phyloP scores from a whole-genome alignment of 2,113 vertebrate species.

The Procapra przewalskii region DNA sequence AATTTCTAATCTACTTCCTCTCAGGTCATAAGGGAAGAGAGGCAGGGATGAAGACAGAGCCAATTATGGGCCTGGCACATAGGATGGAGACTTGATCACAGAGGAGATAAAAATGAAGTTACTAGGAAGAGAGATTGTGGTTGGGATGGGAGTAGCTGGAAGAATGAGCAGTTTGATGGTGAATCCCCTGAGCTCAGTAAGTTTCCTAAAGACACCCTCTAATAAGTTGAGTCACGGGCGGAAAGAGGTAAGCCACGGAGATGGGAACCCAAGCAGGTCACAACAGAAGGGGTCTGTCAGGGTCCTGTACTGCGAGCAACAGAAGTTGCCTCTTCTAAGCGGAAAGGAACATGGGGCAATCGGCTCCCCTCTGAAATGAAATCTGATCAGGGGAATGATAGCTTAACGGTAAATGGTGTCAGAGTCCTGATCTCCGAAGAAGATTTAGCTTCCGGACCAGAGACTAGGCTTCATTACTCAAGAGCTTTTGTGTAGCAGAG shows the following conservation, averaged over 20 bases:
- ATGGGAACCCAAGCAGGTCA: background rate
- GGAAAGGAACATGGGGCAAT: background rate
- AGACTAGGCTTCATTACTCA: background rate
- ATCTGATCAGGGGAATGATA: background rate
- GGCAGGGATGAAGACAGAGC: background rate
- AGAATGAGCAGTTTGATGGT: background rate
- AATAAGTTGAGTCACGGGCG: background rate
- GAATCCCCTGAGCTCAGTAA: background rate
- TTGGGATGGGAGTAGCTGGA: background rate
- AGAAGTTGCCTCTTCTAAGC: background rate
- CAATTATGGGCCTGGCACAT: background rate
- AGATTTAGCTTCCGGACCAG: background rate
- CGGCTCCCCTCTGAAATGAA: background rate
- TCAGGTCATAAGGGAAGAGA: background rate
- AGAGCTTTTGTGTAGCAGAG: background rate
- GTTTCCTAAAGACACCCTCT: background rate
- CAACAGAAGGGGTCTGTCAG: background rate
- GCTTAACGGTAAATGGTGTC: background rate
- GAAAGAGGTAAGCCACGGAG: background rate
- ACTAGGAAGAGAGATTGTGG: background rate
- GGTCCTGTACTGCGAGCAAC: background rate
- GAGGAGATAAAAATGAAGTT: background rate
- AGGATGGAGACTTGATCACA: background rate
- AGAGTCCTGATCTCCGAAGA: background rate
- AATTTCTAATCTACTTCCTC: conserved; percentile 27